Percentiles rank a stretch among this genome's conserved stretches.
Evolutionary conservation across 2,888 invertebrate species (phyloP).

Genomic region (Drosophila mettleri): DNA sequence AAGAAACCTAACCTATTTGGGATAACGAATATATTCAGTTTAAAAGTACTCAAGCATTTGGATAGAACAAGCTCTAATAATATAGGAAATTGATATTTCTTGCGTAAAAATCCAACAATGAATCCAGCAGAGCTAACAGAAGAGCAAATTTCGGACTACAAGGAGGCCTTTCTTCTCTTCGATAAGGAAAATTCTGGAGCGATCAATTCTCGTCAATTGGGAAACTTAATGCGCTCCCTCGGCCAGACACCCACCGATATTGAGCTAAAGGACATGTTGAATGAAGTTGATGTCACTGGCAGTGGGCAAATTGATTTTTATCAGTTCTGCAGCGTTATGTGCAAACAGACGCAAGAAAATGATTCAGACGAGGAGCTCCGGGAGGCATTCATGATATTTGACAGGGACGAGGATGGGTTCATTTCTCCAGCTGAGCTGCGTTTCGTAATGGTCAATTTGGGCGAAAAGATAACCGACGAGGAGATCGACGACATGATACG

Average conservation of each 20-base stretch:
- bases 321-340: slow-evolving; percentile 99
- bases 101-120: slow-evolving; percentile 12
- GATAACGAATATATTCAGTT: slow-evolving; percentile 2
- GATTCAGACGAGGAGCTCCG: slow-evolving; percentile 99
- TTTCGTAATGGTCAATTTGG: slow-evolving; percentile 99
- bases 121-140: slow-evolving; percentile 91
- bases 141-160: slow-evolving; percentile 99
- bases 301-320: slow-evolving; percentile 98
- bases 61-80: neutral
- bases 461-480: slow-evolving; percentile 98
- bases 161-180: slow-evolving; percentile 99
- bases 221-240: slow-evolving; percentile 98
- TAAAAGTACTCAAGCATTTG: neutral
- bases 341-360: slow-evolving; percentile 99
- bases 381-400: slow-evolving; percentile 87
- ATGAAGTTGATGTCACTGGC: slow-evolving; percentile 93
- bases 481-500: slow-evolving; percentile 99
- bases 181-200: slow-evolving; percentile 99
- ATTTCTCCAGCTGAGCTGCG: slow-evolving; percentile 98
- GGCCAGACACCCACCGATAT: slow-evolving; percentile 99
- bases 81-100: neutral
- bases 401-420: slow-evolving; percentile 99
- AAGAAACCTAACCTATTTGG: neutral
- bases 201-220: slow-evolving; percentile 99
- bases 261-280: slow-evolving; percentile 99